Evolutionary conservation across 1,140 invertebrate genomes (phyloP).

Genomic region (Stegodyphus dumicola): DNA sequence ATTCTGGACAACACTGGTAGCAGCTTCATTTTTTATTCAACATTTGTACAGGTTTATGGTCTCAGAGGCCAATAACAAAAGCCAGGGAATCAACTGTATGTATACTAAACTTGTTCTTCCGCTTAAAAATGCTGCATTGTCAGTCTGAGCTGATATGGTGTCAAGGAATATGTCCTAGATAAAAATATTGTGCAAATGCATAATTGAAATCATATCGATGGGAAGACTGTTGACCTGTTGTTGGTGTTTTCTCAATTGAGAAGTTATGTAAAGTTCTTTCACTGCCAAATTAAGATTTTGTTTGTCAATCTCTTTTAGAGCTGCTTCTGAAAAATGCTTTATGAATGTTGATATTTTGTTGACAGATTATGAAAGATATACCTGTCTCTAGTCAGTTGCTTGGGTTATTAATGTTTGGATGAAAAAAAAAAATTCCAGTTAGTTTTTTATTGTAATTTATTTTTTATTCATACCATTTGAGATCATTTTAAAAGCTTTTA

Average conservation of each 20-base stretch:
- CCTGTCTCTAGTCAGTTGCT: constrained; percentile 42
- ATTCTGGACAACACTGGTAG: constrained; percentile 50
- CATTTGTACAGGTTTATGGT: neutral
- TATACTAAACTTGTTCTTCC: constrained; percentile 53
- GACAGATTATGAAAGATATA: constrained; percentile 26
- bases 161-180: neutral
- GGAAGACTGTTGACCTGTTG: constrained; percentile 28
- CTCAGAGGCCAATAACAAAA: neutral
- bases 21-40: neutral
- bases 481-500: too few relatives aligned
- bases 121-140: constrained; percentile 20
- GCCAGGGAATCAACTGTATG: constrained; percentile 48
- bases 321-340: constrained; percentile 20
- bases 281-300: constrained; percentile 51
- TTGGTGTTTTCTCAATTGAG: constrained; percentile 22
- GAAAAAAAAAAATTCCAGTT: too few relatives aligned
- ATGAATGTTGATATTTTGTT: constrained; percentile 43
- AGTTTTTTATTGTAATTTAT: too few relatives aligned
- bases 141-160: constrained; percentile 9
- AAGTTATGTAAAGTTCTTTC: constrained; percentile 28
- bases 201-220: constrained; percentile 31
- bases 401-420: constrained; percentile 2
- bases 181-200: neutral
- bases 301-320: constrained; percentile 35
- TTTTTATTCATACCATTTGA: too few relatives aligned